Evolutionary conservation across 1,140 invertebrate species (phyloP).

Genomic region (Drosophila willistoni): DNA sequence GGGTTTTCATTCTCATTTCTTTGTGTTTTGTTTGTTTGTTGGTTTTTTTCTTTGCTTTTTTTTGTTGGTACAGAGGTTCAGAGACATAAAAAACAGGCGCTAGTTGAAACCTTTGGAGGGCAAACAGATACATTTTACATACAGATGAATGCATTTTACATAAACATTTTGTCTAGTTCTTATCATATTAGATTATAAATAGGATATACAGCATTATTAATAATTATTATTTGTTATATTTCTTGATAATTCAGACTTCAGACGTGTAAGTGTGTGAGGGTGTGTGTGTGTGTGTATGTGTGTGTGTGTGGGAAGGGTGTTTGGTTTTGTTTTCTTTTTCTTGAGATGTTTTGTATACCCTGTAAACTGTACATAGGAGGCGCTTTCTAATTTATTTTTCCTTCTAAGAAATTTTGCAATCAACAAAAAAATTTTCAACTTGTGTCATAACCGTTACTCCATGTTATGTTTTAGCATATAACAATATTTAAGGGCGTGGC

Average conservation of each 20-base stretch:
- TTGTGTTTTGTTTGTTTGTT: slow-evolving; percentile 12
- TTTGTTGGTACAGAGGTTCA: slow-evolving; percentile 58
- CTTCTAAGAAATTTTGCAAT: too few relatives aligned
- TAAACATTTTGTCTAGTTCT: not conserved
- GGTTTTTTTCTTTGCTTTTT: slow-evolving; percentile 24
- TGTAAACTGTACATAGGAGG: slow-evolving; percentile 50
- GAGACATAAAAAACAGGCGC: slow-evolving; percentile 74
- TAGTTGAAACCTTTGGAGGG: slow-evolving; percentile 80
- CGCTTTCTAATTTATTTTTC: not conserved
- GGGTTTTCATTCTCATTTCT: not conserved
- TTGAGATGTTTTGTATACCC: slow-evolving; percentile 58
- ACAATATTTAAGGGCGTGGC: too few relatives aligned
- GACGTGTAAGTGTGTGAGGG: slow-evolving; percentile 22
- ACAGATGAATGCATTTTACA: slow-evolving; percentile 10
- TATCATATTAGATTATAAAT: not conserved
- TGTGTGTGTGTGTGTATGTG: not conserved
- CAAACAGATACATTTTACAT: slow-evolving; percentile 59
- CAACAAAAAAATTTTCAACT: too few relatives aligned
- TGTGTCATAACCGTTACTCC: not conserved
- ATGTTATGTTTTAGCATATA: too few relatives aligned
- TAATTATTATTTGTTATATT: not conserved
- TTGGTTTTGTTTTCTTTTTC: slow-evolving; percentile 10
- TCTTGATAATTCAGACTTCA: slow-evolving; percentile 39
- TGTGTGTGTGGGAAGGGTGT: not conserved
- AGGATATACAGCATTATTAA: slow-evolving; percentile 15